phyloP scores from a whole-genome alignment of 1,140 invertebrate species.

The Melitaea cinxia region DNA sequence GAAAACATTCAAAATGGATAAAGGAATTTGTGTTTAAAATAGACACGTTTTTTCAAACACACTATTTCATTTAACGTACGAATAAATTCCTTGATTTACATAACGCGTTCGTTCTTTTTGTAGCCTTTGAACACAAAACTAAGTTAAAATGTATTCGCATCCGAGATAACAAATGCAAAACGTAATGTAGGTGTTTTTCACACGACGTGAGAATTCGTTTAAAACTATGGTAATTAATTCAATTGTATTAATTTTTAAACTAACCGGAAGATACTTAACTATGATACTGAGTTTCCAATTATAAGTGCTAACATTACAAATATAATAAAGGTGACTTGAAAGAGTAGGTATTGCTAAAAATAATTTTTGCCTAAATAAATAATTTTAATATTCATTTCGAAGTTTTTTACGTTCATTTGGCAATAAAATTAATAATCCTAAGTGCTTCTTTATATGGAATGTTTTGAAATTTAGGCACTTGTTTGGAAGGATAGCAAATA shows the following conservation, averaged over 20 bases:
- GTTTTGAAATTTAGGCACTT: neutral
- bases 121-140: constrained; percentile 35
- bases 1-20: neutral
- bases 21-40: constrained; percentile 25
- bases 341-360: too few relatives aligned
- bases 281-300: too few relatives aligned
- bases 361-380: too few relatives aligned
- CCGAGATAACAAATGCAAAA: constrained; percentile 35
- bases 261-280: neutral
- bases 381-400: too few relatives aligned
- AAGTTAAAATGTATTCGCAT: constrained; percentile 40
- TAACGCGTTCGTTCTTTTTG: constrained; percentile 38
- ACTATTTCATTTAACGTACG: constrained; percentile 19
- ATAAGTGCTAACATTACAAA: too few relatives aligned
- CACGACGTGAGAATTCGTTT: neutral
- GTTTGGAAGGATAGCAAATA: constrained; percentile 11
- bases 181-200: constrained; percentile 32
- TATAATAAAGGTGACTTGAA: too few relatives aligned
- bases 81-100: constrained; percentile 40
- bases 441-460: neutral
- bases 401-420: neutral
- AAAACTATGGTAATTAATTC: neutral
- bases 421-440: neutral
- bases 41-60: constrained; percentile 37
- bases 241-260: neutral